Percentiles rank a stretch among this genome's conserved stretches.
Conservation (phyloP, 2,888 invertebrate species). For the Mallateleia sp. region DNA sequence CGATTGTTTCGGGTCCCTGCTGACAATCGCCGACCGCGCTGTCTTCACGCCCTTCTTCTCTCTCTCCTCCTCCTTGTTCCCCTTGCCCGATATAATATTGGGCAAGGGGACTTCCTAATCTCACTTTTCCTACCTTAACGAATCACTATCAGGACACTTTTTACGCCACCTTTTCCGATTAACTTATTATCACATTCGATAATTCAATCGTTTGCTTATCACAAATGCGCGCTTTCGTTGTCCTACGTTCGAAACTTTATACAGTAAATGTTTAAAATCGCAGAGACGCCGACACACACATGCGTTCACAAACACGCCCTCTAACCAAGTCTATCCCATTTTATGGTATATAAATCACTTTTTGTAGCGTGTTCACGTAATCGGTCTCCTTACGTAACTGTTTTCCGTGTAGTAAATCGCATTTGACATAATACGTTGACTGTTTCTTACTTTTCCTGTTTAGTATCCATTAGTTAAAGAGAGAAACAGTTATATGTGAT, state of each 20-base stretch:
- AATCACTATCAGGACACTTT: neutral
- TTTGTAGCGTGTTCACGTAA: too few species aligned
- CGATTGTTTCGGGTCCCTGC: neutral
- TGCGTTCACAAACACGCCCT: neutral
- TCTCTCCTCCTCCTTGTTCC: neutral
- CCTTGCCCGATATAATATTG: neutral
- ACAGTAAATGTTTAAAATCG: neutral
- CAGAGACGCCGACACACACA: conserved; percentile 19
- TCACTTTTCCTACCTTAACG: neutral
- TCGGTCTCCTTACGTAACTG: too few species aligned
- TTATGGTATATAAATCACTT: too few species aligned
- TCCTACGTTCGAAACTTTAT: neutral
- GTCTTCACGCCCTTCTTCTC: neutral
- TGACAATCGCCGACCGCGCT: too few species aligned
- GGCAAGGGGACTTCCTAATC: neutral
- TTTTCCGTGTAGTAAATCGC: too few species aligned
- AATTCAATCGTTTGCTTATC: neutral
- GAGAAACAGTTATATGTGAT: too few species aligned
- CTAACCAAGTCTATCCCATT: conserved; percentile 15
- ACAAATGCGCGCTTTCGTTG: neutral
- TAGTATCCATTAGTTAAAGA: too few species aligned
- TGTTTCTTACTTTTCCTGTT: too few species aligned
- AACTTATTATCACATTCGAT: neutral
- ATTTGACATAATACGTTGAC: too few species aligned
- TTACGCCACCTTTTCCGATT: neutral